phyloP scores from a whole-genome alignment of 2,797 vertebrate genomes.

The Apogon talboti region DNA sequence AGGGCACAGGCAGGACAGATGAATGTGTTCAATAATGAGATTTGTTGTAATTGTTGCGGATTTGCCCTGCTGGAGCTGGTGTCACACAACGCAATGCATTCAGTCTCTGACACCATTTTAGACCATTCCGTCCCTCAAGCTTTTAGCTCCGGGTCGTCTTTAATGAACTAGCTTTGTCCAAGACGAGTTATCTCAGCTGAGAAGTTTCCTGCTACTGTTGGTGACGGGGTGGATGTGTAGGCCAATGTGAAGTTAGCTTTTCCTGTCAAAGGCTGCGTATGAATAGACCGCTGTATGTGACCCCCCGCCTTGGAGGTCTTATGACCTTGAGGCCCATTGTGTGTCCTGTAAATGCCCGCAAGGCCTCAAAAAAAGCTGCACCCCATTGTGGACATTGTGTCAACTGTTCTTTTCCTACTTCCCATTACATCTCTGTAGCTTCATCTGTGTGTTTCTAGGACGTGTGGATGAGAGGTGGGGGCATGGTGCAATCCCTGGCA shows the following conservation, averaged over 20 bases:
- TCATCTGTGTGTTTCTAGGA: conserved; percentile 22
- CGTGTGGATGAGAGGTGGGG: conserved; percentile 30
- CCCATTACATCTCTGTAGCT: conserved; percentile 49
- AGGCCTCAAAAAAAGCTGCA: conserved; percentile 48
- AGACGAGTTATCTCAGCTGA: conserved; percentile 37
- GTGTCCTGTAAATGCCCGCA: conserved; percentile 54
- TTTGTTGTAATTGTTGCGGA: conserved; percentile 31
- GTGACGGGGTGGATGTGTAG: conserved; percentile 52
- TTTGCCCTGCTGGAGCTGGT: conserved; percentile 9
- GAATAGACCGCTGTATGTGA: conserved; percentile 61
- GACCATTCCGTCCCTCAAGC: conserved; percentile 26
- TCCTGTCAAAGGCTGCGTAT: conserved; percentile 62
- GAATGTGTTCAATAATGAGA: conserved; percentile 34
- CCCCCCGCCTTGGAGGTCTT: conserved; percentile 57
- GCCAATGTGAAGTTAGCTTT: conserved; percentile 57
- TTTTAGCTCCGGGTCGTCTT: conserved; percentile 62
- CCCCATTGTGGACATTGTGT: conserved; percentile 55
- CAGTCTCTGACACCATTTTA: conserved; percentile 52
- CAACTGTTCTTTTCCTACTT: conserved; percentile 63
- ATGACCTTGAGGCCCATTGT: conserved; percentile 64
- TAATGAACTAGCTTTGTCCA: conserved; percentile 54
- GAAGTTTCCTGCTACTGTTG: conserved; percentile 67
- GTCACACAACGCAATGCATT: conserved; percentile 40
- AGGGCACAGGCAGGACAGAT: conserved; percentile 19
- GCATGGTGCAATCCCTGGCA: conserved; percentile 54